phyloP scores from a whole-genome alignment of 1,140 invertebrate genomes.

The Bombus ignitus region DNA sequence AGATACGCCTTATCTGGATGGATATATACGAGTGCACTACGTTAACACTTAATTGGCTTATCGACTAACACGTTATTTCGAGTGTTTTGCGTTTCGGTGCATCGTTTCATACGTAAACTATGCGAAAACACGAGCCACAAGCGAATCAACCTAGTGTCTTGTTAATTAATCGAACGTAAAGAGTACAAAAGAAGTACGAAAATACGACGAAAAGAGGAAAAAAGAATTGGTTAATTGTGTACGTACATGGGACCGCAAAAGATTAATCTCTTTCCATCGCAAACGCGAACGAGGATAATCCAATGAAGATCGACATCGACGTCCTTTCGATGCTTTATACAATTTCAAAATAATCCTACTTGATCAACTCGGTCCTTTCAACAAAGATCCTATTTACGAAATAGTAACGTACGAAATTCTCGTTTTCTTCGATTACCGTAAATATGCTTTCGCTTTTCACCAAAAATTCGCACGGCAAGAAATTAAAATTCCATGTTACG shows the following conservation, averaged over 20 bases:
- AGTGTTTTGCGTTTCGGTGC: not conserved
- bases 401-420: no score
- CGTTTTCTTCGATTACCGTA: no score
- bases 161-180: not conserved
- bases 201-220: not conserved
- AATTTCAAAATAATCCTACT: not conserved
- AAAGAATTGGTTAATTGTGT: not conserved
- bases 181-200: not conserved
- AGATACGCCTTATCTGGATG: not conserved
- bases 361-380: no score
- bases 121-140: not conserved
- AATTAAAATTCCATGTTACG: no score
- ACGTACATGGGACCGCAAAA: not conserved
- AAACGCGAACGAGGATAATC: not conserved
- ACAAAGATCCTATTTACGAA: no score
- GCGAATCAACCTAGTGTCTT: not conserved
- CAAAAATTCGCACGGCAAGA: no score
- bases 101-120: not conserved
- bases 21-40: not conserved
- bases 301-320: no score
- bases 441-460: no score
- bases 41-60: not conserved
- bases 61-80: constrained; percentile 23
- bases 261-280: not conserved
- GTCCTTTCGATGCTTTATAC: no score